These are phyloP conservation scores for Pseudobourletiella spinata DNA, from an alignment of 1,140 invertebrate species.

Conservation along the genomic window DNA sequence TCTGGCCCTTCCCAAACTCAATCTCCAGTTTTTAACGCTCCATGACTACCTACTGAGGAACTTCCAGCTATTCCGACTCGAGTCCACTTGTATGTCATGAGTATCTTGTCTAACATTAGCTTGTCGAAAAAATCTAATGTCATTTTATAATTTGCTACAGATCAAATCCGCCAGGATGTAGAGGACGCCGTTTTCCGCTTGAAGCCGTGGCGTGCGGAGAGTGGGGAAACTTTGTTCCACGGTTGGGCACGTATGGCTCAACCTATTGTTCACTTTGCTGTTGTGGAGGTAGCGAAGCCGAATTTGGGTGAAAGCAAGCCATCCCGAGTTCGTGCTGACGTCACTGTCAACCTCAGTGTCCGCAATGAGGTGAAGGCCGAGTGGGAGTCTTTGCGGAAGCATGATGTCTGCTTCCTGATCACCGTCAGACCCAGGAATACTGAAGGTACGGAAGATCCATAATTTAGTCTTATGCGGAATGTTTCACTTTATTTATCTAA, in stretches of 20 bases:
- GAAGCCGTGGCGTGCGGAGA: conserved; percentile 87
- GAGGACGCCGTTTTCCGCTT: conserved; percentile 91
- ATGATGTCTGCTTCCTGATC: conserved; percentile 95
- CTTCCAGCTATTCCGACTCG: conserved; percentile 94
- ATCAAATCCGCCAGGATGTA: conserved; percentile 97
- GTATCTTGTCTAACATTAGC: too few species aligned
- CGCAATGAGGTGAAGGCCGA: conserved; percentile 85
- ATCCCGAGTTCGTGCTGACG: conserved; percentile 85
- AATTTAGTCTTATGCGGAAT: too few species aligned
- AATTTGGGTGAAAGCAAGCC: conserved; percentile 89
- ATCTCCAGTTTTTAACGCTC: conserved; percentile 95
- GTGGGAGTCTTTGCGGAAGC: conserved; percentile 93
- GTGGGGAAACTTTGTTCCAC: conserved; percentile 77
- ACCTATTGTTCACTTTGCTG: conserved; percentile 81
- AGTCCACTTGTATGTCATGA: conserved; percentile 89
- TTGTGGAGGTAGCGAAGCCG: conserved; percentile 87
- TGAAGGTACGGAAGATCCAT: conserved; percentile 52
- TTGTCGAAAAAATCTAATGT: conserved; percentile 7
- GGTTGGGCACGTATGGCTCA: conserved; percentile 95
- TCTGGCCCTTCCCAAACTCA: conserved; percentile 92
- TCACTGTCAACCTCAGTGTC: conserved; percentile 84
- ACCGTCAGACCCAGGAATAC: conserved; percentile 74
- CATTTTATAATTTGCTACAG: conserved; percentile 42
- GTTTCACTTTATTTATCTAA: too few species aligned
- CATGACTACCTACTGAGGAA: conserved; percentile 97